Conservation (phyloP, 2,797 vertebrate species). For the Parotocinclus haroldoi region DNA sequence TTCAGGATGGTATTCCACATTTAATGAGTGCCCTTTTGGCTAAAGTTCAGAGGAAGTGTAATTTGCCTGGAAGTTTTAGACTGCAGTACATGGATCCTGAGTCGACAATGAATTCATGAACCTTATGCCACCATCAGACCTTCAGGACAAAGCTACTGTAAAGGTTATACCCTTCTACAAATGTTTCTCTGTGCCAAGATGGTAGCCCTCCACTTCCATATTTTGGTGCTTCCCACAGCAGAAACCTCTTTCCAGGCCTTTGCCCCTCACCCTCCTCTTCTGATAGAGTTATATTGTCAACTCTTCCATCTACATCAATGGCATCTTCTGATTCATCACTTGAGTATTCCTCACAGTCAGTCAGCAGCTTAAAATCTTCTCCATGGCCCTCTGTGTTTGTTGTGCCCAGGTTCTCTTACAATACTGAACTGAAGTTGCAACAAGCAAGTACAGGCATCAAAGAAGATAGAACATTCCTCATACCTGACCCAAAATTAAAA, state of each 20-base stretch:
- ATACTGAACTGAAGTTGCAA: slow-evolving; percentile 36
- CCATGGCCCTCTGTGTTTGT: slow-evolving; percentile 24
- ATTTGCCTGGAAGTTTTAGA: slow-evolving; percentile 7
- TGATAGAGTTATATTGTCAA: slow-evolving; percentile 11
- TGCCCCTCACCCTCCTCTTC: too few relatives aligned
- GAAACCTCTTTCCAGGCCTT: neutral
- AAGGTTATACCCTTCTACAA: neutral
- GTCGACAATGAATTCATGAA: slow-evolving; percentile 19
- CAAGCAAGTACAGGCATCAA: too few relatives aligned
- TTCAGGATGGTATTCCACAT: slow-evolving; percentile 3
- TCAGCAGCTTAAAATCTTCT: slow-evolving; percentile 32
- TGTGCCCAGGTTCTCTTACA: slow-evolving; percentile 33
- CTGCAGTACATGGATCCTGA: slow-evolving; percentile 25
- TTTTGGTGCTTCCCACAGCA: neutral
- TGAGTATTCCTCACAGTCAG: too few relatives aligned
- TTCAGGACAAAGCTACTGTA: slow-evolving; percentile 13
- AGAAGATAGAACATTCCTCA: too few relatives aligned
- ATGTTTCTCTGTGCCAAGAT: too few relatives aligned
- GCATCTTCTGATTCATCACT: slow-evolving; percentile 21
- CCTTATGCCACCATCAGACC: slow-evolving; percentile 4
- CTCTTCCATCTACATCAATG: neutral
- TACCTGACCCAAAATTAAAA: too few relatives aligned
- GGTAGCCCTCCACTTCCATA: neutral
- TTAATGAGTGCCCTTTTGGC: neutral
- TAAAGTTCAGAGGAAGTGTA: slow-evolving; percentile 11